Conservation (phyloP, 2,888 invertebrate genomes). For the Apodemia duryi region DNA sequence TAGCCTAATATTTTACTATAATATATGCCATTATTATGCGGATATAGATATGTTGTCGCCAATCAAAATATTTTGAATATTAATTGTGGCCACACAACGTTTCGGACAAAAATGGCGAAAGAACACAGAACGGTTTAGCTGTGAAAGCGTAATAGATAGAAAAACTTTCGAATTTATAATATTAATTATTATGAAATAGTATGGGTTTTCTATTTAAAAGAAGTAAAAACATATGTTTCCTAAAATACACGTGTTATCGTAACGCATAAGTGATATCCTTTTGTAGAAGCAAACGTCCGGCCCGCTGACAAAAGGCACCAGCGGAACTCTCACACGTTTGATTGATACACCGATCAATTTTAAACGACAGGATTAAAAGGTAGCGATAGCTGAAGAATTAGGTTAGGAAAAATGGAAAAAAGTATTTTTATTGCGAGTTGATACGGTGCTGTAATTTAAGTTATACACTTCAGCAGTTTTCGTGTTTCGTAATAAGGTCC, state of each 20-base stretch:
- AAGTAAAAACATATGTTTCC: background rate
- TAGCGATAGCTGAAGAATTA: background rate
- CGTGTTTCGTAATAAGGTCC: background rate
- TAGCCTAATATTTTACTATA: no score
- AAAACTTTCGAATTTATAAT: no score
- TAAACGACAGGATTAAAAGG: slow-evolving; percentile 7
- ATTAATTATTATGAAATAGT: no score
- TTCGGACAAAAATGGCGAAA: no score
- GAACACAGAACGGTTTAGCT: no score
- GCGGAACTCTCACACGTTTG: background rate
- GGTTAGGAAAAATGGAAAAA: background rate
- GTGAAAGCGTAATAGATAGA: no score
- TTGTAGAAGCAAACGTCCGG: background rate
- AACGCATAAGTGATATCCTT: background rate
- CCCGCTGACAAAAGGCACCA: background rate
- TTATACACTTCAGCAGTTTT: background rate
- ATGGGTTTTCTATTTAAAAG: background rate
- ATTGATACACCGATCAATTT: slow-evolving; percentile 12
- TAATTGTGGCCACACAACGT: no score
- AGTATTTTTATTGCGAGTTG: background rate
- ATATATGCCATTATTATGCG: no score
- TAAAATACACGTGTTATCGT: background rate
- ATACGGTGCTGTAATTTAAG: background rate
- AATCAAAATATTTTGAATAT: no score
- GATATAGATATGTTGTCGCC: no score